Evolutionary conservation across 2,888 invertebrate genomes (phyloP).

Genomic region (Drosophila prolongata): DNA sequence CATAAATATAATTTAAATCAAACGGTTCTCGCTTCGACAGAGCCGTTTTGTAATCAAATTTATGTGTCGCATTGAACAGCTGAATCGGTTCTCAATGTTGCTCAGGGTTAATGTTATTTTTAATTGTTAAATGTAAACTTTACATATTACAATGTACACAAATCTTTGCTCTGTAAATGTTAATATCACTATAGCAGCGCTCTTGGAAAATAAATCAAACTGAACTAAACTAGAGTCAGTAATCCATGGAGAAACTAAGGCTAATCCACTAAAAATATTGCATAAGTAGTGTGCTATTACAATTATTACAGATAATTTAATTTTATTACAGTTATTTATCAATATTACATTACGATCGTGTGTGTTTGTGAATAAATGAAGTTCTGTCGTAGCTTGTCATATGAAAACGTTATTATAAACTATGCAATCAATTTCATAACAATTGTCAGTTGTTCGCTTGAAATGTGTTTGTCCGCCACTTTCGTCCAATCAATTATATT

Average conservation of each 20-base stretch:
- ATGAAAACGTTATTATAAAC: conserved; percentile 74
- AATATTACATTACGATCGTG: conserved; percentile 36
- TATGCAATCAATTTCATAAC: conserved; percentile 53
- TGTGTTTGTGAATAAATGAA: conserved; percentile 22
- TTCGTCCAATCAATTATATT: conserved; percentile 10
- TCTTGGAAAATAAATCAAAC: conserved; percentile 52
- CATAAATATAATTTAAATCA: conserved; percentile 66
- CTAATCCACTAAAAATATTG: conserved; percentile 34
- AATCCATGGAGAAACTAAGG: conserved; percentile 22
- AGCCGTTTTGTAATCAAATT: conserved; percentile 38
- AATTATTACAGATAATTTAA: conserved; percentile 31
- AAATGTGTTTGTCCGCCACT: conserved; percentile 4
- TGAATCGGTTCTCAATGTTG: conserved; percentile 41
- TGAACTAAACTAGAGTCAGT: conserved; percentile 47
- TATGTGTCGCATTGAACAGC: conserved; percentile 25
- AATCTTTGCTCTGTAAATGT: conserved; percentile 69
- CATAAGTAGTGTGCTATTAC: conserved; percentile 37
- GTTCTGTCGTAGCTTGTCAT: conserved; percentile 27
- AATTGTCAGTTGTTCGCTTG: conserved; percentile 34
- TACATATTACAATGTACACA: conserved; percentile 65
- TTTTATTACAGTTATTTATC: conserved; percentile 32
- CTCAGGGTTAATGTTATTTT: conserved; percentile 11
- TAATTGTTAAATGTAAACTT: conserved; percentile 43
- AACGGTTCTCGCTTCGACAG: conserved; percentile 29
- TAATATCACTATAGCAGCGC: conserved; percentile 80